phyloP scores from a whole-genome alignment of 23 tunicate genomes.

The Halocynthia aurantium region DNA sequence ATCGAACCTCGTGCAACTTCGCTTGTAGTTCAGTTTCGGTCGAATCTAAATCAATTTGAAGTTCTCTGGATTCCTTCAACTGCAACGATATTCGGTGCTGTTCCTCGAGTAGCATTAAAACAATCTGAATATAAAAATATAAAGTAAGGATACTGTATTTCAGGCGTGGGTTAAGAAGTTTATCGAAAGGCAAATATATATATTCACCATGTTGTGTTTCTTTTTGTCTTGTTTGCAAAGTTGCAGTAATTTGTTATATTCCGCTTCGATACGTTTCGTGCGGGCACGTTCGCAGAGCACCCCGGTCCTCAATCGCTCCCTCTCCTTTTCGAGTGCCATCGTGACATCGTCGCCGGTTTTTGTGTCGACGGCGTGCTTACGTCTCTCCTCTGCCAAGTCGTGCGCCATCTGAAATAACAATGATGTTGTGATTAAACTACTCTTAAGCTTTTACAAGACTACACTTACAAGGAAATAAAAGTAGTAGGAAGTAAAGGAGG shows the following conservation, averaged over 20 bases:
- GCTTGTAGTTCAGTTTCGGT: conserved; percentile 22
- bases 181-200: neutral
- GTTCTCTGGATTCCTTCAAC: conserved; percentile 15
- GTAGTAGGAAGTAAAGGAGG: too few species aligned
- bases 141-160: neutral
- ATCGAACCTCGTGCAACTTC: conserved; percentile 11
- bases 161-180: neutral
- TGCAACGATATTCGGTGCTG: conserved; percentile 10
- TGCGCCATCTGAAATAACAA: conserved; percentile 42
- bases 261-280: conserved; percentile 31
- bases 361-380: conserved; percentile 20
- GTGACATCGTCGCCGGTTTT: conserved; percentile 28
- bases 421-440: too few species aligned
- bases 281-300: conserved; percentile 30
- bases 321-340: conserved; percentile 41
- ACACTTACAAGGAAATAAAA: too few species aligned
- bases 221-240: conserved; percentile 33
- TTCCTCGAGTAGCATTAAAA: conserved; percentile 42
- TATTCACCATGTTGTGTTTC: conserved; percentile 41
- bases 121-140: conserved; percentile 33
- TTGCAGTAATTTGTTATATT: conserved; percentile 57
- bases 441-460: too few species aligned
- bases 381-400: conserved; percentile 47
- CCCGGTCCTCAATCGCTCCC: conserved; percentile 24
- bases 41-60: conserved; percentile 16